These are phyloP conservation scores for Graptemys geographica DNA, from an alignment of 2,797 vertebrate species.

Conservation along the genomic window DNA sequence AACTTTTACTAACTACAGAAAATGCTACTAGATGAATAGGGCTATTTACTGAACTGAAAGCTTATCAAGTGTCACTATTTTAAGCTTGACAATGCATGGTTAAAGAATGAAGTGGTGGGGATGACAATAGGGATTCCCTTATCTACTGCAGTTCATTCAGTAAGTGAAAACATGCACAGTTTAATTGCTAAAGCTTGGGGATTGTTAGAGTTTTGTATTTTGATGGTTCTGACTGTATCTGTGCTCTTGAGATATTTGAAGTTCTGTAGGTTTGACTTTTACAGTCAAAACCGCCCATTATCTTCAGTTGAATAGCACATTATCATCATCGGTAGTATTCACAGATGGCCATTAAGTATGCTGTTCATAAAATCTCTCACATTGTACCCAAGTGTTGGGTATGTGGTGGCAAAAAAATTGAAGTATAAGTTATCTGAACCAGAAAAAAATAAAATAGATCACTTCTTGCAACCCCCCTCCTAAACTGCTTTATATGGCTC, in stretches of 20 bases:
- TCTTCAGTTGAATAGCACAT: not conserved
- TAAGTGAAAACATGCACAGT: not conserved
- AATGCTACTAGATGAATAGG: not conserved
- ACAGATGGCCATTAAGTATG: not conserved
- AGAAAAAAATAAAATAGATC: not conserved
- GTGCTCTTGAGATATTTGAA: not conserved
- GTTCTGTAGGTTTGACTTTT: not conserved
- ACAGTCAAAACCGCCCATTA: not conserved
- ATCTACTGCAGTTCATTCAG: not conserved
- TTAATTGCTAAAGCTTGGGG: not conserved
- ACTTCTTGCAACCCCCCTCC: not conserved
- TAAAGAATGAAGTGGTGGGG: not conserved
- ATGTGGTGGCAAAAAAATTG: not conserved
- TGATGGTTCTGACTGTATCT: rapidly evolving
- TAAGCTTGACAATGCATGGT: not conserved
- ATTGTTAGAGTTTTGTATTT: not conserved
- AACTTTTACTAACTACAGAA: not conserved
- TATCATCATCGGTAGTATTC: not conserved
- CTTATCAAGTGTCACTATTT: not conserved
- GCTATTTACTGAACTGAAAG: not conserved
- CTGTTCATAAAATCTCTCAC: not conserved
- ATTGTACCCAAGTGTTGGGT: not conserved
- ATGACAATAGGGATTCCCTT: not conserved
- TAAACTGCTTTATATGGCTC: not conserved
- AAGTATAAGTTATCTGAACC: not conserved